phyloP scores from a whole-genome alignment of 2,888 invertebrate genomes.

The Mimumesa dahlbomi region DNA sequence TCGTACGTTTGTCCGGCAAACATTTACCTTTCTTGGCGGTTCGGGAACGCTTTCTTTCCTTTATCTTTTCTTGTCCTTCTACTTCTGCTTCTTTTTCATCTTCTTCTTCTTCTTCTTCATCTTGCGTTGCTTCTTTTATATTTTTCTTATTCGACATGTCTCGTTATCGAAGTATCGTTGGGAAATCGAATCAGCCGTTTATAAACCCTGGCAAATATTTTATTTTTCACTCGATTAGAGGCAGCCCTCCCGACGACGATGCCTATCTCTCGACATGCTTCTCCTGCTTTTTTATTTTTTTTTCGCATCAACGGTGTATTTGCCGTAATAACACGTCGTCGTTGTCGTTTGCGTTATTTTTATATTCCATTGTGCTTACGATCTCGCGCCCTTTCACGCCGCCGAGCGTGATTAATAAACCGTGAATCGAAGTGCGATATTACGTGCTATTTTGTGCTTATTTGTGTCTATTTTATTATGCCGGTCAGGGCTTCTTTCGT shows the following conservation, averaged over 20 bases:
- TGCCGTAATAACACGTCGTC: too few species aligned
- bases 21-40: not conserved
- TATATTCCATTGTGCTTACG: too few species aligned
- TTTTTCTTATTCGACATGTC: not conserved
- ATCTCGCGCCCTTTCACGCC: too few species aligned
- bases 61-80: too few species aligned
- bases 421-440: conserved; percentile 34
- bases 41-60: not conserved
- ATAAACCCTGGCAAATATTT: conserved; percentile 28
- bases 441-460: conserved; percentile 4
- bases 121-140: too few species aligned
- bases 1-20: not conserved
- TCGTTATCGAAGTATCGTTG: conserved; percentile 33
- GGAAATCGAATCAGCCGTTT: conserved; percentile 38
- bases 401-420: conserved; percentile 39
- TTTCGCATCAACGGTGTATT: conserved; percentile 8
- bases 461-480: too few species aligned
- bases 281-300: not conserved
- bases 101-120: not conserved
- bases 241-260: too few species aligned
- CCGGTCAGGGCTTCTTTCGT: too few species aligned
- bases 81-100: too few species aligned
- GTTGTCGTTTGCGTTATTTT: conserved; percentile 30
- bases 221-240: conserved; percentile 42
- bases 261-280: too few species aligned